A percentile compares a stretch with the other conserved stretches of the same genome.
Evolutionary conservation across 1,140 invertebrate species (phyloP).

Genomic region (Glomeris maerens): DNA sequence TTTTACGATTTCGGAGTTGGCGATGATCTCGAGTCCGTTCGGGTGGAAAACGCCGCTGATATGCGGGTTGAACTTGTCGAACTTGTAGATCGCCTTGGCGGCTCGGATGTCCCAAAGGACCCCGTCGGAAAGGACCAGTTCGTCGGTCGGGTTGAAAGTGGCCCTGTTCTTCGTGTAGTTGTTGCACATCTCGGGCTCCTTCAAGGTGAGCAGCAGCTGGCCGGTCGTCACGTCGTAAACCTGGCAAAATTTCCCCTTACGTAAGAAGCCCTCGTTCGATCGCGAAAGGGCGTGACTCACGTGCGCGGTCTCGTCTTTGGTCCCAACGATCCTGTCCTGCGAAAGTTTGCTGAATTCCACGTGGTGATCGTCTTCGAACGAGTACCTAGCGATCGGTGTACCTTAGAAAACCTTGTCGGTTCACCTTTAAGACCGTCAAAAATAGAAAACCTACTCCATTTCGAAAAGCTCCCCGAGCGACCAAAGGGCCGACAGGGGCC

Average conservation of each 20-base stretch:
- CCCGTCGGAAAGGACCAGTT: constrained; percentile 86
- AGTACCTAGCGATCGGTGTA: constrained; percentile 23
- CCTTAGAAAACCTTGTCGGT: too few relatives aligned
- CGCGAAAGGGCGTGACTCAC: too few relatives aligned
- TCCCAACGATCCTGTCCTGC: constrained; percentile 73
- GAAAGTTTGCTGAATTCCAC: constrained; percentile 78
- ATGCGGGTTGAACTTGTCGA: constrained; percentile 91
- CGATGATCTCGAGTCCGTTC: constrained; percentile 76
- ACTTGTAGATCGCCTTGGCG: constrained; percentile 69
- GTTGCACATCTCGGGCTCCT: constrained; percentile 62
- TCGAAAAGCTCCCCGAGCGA: constrained; percentile 53
- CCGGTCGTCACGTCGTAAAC: constrained; percentile 84
- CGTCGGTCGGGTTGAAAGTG: constrained; percentile 84
- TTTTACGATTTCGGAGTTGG: constrained; percentile 40
- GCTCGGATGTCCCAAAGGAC: constrained; percentile 87
- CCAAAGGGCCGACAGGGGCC: constrained; percentile 74
- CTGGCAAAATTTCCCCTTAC: too few relatives aligned
- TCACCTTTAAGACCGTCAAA: too few relatives aligned
- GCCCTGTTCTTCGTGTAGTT: constrained; percentile 86
- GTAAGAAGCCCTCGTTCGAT: constrained; percentile 1
- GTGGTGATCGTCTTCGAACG: constrained; percentile 66
- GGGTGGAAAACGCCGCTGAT: constrained; percentile 95
- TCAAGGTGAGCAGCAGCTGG: constrained; percentile 52
- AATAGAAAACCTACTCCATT: constrained; percentile 35
- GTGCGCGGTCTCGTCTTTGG: constrained; percentile 54